Evolutionary conservation across 2,888 invertebrate genomes (phyloP), one percentile per base, ranked within the genome.

Genomic region (Heteromurus nitidus): DNA sequence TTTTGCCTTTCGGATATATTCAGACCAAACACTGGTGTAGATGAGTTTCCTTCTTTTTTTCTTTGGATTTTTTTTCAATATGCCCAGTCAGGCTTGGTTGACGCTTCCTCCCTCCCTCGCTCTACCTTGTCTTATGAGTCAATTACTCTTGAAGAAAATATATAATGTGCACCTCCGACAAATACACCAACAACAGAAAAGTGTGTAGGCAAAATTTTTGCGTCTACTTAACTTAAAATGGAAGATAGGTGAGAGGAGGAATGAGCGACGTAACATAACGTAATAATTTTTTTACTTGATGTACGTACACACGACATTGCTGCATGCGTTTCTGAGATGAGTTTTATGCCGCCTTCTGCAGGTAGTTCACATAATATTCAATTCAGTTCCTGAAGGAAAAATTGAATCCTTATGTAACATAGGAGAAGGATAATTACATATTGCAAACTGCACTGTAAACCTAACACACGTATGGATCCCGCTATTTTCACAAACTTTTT

Each of bases 1-100:
- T 67, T 31, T 36, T 50, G 50, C 50, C 64, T 36, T 36, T 16
- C 26, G 64, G 36, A 64, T 64, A 64, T 31, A 64, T 36, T 64
- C n/a, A 64, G 50, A 50, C 50, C 20, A 50, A 20, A 50, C 9
- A 47, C 18, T 16, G 11, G n/a, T 47, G 18, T 47, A n/a, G n/a
- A n/a, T n/a, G n/a, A n/a, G n/a, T n/a, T n/a, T n/a, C n/a, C n/a
- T n/a, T n/a, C n/a, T n/a, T n/a, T 47, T 47, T 55, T 13, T 26
- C 22, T 44, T 67, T 67, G 7, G 26, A 18, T 28, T 67, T 67
- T 47, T 47, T 47, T 47, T n/a, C 67, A 28, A 47, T 9, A 7
- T 26, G 20, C 47, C 24, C 18, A 20, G 67, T 67, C 47, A 67
- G 22, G 67, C 67, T 44, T 44, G 22, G 67, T 20, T 67, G 67